Evolutionary conservation across 2,113 vertebrate genomes (phyloP), one percentile per base, ranked within the genome.

Genomic region (Semicossyphus pulcher): DNA sequence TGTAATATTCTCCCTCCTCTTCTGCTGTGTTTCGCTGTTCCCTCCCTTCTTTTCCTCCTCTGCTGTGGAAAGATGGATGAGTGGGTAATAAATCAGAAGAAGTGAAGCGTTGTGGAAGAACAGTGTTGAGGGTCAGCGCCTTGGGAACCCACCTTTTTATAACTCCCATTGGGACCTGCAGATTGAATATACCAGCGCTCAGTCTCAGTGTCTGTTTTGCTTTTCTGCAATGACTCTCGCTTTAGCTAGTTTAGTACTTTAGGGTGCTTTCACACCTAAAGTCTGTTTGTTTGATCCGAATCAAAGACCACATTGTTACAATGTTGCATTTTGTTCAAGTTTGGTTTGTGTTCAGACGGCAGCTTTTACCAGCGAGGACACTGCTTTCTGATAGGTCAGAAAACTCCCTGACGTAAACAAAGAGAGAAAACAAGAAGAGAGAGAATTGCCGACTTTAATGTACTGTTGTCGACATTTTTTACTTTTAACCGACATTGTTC

Each of bases 41-140:
- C 68, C 62, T 37, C 44, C 53, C 54, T 67, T 28, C 54, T 67
- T 28, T 14, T 9, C 15, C 56, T 66, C 39, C 20, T 67, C 57
- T 69, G 49, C 42, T 34, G 54, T 48, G 48, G 61, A 64, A 80
- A 84, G 83, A 89, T 76, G 56, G 76, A 88, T 83, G 85, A 69
- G 32, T 32, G 31, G 56, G 74, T 23, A 36, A 90, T 91, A 89
- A 88, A 92, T 92, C 86, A 91, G 66, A 74, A 49, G 65, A 78
- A 83, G 72, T 74, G 76, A 83, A 84, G 85, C 65, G 2, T 52
- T 56, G 56, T 76, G 78, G 76, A 86, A 58, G 71, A 86, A 62
- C 53, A 48, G 53, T 34, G 79, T 18, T 54, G 42, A 36, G 65
- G 73, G 81, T 86, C 78, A 73, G 60, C 1, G 10, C 73, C 21